Evolutionary conservation across 2,113 vertebrate genomes (phyloP).

Genomic region (Neodon shergylaensis): DNA sequence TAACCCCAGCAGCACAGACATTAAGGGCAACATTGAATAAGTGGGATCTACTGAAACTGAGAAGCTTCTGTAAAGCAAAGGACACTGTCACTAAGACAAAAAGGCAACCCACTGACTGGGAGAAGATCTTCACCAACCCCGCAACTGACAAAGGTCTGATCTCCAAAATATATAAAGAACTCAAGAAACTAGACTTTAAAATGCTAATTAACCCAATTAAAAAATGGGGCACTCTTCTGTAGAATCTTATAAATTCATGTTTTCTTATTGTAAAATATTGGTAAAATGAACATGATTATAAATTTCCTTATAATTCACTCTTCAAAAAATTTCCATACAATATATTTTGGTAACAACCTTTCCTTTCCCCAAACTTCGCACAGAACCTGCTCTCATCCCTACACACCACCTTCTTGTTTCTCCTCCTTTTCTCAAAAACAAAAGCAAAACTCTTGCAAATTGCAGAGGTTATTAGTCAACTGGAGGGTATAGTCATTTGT

Average conservation of each 20-base stretch:
- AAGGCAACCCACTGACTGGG: no score
- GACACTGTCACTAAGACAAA: no score
- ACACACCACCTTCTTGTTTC: background rate
- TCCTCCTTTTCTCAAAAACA: background rate
- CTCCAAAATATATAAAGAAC: no score
- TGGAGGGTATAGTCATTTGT: background rate
- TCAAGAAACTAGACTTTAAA: no score
- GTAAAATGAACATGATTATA: background rate
- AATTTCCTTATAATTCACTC: background rate
- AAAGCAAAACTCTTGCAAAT: background rate
- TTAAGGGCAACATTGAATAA: no score
- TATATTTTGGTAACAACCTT: background rate
- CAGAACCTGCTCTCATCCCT: background rate
- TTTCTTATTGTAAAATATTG: background rate
- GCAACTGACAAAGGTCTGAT: no score
- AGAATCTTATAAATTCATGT: background rate
- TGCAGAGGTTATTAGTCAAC: background rate
- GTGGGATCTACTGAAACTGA: no score
- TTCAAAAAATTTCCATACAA: background rate
- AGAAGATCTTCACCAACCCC: no score
- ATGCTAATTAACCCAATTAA: no score
- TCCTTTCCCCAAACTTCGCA: background rate
- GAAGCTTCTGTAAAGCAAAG: no score
- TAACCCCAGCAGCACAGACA: no score
- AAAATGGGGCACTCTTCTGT: no score